Evolutionary conservation across 53 echinoderm and acorn worm genomes (phyloP), one percentile per base, ranked within the genome.

Genomic region (Stichopus horrens): DNA sequence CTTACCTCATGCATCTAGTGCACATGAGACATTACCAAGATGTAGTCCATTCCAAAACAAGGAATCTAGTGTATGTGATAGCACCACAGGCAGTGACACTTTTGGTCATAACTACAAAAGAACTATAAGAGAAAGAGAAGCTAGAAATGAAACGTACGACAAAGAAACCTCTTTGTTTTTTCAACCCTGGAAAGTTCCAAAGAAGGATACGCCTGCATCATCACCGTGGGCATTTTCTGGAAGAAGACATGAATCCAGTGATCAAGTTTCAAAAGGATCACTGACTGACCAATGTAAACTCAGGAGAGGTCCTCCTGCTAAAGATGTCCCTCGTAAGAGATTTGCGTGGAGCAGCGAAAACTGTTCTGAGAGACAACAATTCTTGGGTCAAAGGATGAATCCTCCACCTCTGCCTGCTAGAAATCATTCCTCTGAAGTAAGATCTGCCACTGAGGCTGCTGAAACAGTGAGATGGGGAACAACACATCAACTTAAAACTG

Each of bases 21-120:
- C 93, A 5, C 95, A 95, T 76, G 92, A 94, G 9, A 95, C 95
- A 18, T 86, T 97, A n/a, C 97, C 97, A 1, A 74, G 92, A 52
- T 97, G 86, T 87, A 92, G 94, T 82, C 95, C 97, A 77, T 97
- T 91, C 76, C 90, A 89, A 18, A 92, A 93, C 9, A 86, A 82
- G 20, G 83, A 90, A 53, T 57, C 52, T 58, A 59, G 55, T 65
- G 53, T 55, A 52, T 18, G 5, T 58, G 22, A 23, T 22, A 53
- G 53, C 5, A 54, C 9, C 53, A 53, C 23, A 37, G 19, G 21
- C 66, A 79, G 53, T 22, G 18, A 19, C 51, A 14, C 55, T 60
- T 18, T 75, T 4, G 76, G 19, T 76, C 58, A 59, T 79, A 7
- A 5, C 23, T 23, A 74, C 7, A 16, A n/a, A 74, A n/a, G 23